Base-by-base conservation (phyloP, 1,140 invertebrate genomes). In the Brachionus rotundiformis region DNA sequence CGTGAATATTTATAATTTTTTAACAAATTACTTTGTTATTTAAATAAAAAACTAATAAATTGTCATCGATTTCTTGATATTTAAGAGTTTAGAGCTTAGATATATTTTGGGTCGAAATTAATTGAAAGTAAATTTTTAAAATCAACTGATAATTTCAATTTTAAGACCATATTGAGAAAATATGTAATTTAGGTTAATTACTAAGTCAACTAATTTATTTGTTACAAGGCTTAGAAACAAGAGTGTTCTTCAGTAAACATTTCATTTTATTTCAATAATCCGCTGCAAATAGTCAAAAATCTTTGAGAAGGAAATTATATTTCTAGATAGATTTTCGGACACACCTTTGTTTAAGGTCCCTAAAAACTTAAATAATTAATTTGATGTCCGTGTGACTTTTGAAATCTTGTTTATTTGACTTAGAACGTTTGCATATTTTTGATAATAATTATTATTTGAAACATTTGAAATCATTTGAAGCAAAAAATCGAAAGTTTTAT, bases 301-400 rank as follows among this genome's bases (percentile, higher is more conserved):
- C 47, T 54, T 19, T n/a, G 8, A 54, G 4, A 16, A 54, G 19
- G 19, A 49, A 8, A 8, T 10, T 5, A 16, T 54, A 2, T 25
- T 25, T 54, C 47, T 54, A 19, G 47, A 54, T 68, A 36, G 63
- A 19, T n/a, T 68, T 36, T 36, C 7, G 16, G 19, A 68, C 63
- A 68, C 63, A 36, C 63, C 63, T 68, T 68, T 68, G 31, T 68
- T 68, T 68, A 68, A 68, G 63, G 63, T 68, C 63, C 29, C 31
- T 19, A 5, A 27, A 63, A 63, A 63, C 27, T 33, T 54, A 54
- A 54, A 54, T 8, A 54, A 54, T 54, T 54, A 54, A 54, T 54
- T 54, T 16, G 19, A 54, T 54, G 47, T 54, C 19, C 19, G 23
- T 54, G 7, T 54, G 47, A 54, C 47, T 54, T 54, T 54, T 54